These are phyloP conservation scores for Poecile montanus DNA, from an alignment of 2,797 vertebrate species.

Conservation along the genomic window DNA sequence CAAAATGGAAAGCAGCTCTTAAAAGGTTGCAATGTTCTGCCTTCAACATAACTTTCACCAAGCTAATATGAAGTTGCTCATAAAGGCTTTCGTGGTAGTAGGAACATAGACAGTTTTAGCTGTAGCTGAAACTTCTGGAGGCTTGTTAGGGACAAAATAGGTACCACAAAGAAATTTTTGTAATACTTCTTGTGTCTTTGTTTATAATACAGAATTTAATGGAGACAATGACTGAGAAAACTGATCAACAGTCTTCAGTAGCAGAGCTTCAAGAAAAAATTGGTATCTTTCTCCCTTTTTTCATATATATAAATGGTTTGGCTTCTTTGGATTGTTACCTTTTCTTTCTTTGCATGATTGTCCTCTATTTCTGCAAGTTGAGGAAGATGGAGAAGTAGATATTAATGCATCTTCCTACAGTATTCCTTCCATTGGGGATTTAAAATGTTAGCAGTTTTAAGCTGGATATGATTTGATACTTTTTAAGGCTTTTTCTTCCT, in stretches of 20 bases:
- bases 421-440: neutral
- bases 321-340: neutral
- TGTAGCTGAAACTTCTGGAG: neutral
- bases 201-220: constrained; percentile 78
- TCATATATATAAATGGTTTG: neutral
- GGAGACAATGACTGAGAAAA: constrained; percentile 75
- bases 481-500: neutral
- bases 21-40: neutral
- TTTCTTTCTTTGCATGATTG: neutral
- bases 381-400: neutral
- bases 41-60: neutral
- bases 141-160: neutral
- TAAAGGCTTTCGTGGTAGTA: neutral
- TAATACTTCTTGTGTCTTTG: constrained; percentile 50
- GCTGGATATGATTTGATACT: neutral
- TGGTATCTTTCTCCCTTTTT: constrained; percentile 76
- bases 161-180: neutral
- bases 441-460: neutral
- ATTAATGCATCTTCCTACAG: neutral
- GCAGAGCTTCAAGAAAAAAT: constrained; percentile 84
- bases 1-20: neutral
- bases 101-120: neutral
- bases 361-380: neutral
- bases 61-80: neutral
- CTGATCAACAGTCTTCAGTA: constrained; percentile 62